Evolutionary conservation across 2,888 invertebrate genomes (phyloP).

Genomic region (Epinotia ramella): DNA sequence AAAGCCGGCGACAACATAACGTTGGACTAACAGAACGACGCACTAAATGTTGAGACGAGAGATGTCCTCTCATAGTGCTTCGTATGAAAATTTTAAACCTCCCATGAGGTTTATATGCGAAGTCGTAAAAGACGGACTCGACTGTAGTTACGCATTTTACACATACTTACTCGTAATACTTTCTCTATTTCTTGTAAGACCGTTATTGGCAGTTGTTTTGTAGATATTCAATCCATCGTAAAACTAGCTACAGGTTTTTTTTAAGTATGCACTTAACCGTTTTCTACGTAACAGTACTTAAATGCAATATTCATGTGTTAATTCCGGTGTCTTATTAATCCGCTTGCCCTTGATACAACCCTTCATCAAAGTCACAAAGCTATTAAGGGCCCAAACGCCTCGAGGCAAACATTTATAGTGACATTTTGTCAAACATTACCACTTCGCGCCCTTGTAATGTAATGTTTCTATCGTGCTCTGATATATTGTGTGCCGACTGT

Average conservation of each 20-base stretch:
- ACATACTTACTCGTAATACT: too few species aligned
- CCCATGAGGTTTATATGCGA: too few species aligned
- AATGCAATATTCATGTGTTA: conserved; percentile 29
- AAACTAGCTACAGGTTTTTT: too few species aligned
- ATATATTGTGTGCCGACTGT: conserved; percentile 25
- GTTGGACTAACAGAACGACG: too few species aligned
- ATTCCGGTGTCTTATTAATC: conserved; percentile 27
- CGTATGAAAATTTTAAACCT: too few species aligned
- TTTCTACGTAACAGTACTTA: conserved; percentile 18
- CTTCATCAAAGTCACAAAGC: conserved; percentile 37
- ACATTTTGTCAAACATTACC: conserved; percentile 13
- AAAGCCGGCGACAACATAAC: too few species aligned
- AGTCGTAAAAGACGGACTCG: too few species aligned
- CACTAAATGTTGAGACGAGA: too few species aligned
- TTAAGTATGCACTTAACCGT: not conserved
- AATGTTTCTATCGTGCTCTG: not conserved
- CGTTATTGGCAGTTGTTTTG: not conserved
- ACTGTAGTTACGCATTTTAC: too few species aligned
- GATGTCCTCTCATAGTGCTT: too few species aligned
- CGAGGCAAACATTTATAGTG: conserved; percentile 40
- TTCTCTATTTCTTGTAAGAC: not conserved
- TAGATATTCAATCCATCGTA: not conserved
- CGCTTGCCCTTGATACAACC: conserved; percentile 31
- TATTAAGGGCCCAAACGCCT: conserved; percentile 27
- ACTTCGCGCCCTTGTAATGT: conserved; percentile 12